phyloP scores from a whole-genome alignment of 2,888 invertebrate genomes.

The Nasonovia ribisnigri region DNA sequence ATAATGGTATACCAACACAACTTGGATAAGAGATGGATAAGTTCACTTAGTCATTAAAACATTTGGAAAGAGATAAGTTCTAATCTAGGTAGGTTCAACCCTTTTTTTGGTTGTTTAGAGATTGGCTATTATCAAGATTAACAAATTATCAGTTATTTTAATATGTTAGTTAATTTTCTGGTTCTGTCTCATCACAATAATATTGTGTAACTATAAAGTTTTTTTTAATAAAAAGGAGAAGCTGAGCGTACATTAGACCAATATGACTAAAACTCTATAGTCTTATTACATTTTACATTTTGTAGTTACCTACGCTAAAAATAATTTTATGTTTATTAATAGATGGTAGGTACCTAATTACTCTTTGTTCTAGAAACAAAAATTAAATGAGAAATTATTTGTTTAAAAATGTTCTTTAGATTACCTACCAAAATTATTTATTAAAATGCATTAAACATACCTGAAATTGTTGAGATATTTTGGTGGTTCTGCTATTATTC shows the following conservation, averaged over 20 bases:
- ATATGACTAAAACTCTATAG: neutral
- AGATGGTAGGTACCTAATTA: too few relatives aligned
- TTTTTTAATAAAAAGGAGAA: neutral
- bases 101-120: neutral
- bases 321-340: neutral
- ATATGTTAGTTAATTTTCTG: neutral
- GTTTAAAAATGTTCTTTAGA: too few relatives aligned
- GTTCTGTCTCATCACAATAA: neutral
- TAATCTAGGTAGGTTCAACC: neutral
- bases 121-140: neutral
- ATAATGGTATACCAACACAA: too few relatives aligned
- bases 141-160: neutral
- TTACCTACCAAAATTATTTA: neutral
- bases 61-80: neutral
- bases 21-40: neutral
- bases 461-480: conserved; percentile 81
- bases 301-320: neutral
- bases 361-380: too few relatives aligned
- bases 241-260: neutral
- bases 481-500: conserved; percentile 85
- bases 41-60: neutral
- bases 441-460: conserved; percentile 71
- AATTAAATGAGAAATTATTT: too few relatives aligned
- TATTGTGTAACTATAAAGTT: too few relatives aligned
- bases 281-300: neutral